phyloP scores from a whole-genome alignment of 2,888 invertebrate genomes.

The Andricus quercusramuli region DNA sequence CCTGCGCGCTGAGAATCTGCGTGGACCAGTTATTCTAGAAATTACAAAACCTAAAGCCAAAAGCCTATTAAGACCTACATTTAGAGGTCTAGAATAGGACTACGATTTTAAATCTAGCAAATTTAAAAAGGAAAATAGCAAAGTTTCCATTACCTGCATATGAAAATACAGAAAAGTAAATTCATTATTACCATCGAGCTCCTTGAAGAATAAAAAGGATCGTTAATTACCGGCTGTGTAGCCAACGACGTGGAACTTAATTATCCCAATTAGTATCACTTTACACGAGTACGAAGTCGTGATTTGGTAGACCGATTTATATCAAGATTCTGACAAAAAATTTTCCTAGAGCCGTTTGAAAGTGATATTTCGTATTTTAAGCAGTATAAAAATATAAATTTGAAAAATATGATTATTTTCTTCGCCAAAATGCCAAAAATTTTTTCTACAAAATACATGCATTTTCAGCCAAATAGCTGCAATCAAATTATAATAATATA shows the following conservation, averaged over 20 bases:
- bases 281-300: constrained; percentile 9
- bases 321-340: neutral
- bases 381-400: neutral
- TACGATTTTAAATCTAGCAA: neutral
- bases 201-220: constrained; percentile 37
- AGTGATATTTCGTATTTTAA: neutral
- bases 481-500: too few species aligned
- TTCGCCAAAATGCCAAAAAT: too few species aligned
- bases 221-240: constrained; percentile 37
- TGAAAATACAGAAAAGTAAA: neutral
- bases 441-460: too few species aligned
- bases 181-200: constrained; percentile 24
- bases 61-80: too few species aligned
- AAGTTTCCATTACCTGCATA: neutral
- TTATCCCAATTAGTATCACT: constrained; percentile 41
- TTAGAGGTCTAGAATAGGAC: too few species aligned
- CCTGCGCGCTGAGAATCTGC: too few species aligned
- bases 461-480: too few species aligned
- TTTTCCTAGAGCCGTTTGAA: neutral
- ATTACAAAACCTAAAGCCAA: too few species aligned
- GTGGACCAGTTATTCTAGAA: too few species aligned
- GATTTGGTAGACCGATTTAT: neutral
- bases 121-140: neutral
- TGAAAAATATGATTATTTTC: neutral
- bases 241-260: constrained; percentile 14